These are phyloP conservation scores for Rhinatrema bivittatum DNA, from an alignment of 2,797 vertebrate species.

Conservation along the genomic window DNA sequence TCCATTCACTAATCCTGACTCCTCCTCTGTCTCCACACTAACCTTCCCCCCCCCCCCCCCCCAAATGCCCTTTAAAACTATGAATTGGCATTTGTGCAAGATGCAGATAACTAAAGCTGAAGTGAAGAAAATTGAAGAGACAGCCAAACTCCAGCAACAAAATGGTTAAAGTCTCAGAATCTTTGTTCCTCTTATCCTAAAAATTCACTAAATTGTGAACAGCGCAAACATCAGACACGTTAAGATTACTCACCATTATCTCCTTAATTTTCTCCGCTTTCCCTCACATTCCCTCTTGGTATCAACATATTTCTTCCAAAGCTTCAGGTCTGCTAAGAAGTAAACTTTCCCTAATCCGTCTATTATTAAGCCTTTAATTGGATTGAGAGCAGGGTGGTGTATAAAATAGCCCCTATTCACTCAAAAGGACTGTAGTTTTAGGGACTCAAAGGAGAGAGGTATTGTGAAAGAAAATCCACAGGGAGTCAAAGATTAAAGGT, in stretches of 20 bases:
- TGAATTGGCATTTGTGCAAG: conserved; percentile 52
- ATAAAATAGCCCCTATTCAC: conserved; percentile 84
- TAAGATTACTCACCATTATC: conserved; percentile 83
- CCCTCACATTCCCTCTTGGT: conserved; percentile 76
- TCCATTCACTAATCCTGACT: conserved; percentile 28
- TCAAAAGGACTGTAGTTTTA: conserved; percentile 70
- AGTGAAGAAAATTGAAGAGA: conserved; percentile 82
- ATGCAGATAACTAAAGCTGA: conserved; percentile 68
- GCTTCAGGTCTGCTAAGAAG: conserved; percentile 75
- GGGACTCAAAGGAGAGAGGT: conserved; percentile 68
- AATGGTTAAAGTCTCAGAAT: conserved; percentile 65
- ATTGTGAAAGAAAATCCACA: conserved; percentile 69
- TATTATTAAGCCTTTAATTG: conserved; percentile 95
- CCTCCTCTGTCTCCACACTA: conserved; percentile 25
- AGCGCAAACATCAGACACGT: conserved; percentile 86
- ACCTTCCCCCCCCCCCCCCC: too few species aligned
- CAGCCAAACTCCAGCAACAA: conserved; percentile 70
- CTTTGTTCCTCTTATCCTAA: conserved; percentile 61
- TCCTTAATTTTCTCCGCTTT: conserved; percentile 89
- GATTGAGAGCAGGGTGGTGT: conserved; percentile 83
- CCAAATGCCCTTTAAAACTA: not conserved
- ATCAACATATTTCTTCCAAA: conserved; percentile 72
- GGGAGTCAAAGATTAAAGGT: conserved; percentile 72
- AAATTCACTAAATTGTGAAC: conserved; percentile 60
- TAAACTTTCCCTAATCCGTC: conserved; percentile 97